Percentiles rank a stretch among this genome's conserved stretches.
These are phyloP conservation scores for Ageneiosus marmoratus DNA, from an alignment of 2,113 vertebrate species.

Conservation along the genomic window DNA sequence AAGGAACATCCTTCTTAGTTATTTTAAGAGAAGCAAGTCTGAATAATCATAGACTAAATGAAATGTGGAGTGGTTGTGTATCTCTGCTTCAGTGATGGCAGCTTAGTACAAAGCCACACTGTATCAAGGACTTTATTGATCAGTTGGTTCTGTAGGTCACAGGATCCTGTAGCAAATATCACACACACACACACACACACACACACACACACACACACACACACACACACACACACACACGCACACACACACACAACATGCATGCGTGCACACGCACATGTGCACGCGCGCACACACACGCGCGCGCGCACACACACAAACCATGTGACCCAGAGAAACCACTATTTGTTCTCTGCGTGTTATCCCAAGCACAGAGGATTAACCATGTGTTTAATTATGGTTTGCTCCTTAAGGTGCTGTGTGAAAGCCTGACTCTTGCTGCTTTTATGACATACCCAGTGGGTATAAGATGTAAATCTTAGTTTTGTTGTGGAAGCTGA, in stretches of 20 bases:
- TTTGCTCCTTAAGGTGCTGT: constrained; percentile 25
- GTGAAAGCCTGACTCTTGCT: not conserved
- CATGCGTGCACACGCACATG: too few relatives aligned
- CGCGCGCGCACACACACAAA: constrained; percentile 28
- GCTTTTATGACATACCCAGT: not conserved
- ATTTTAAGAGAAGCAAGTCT: not conserved
- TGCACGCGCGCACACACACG: too few relatives aligned
- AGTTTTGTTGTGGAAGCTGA: constrained; percentile 32
- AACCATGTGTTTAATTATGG: not conserved
- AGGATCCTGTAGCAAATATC: constrained; percentile 34
- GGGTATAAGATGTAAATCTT: constrained; percentile 43
- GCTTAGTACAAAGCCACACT: not conserved
- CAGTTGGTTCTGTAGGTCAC: constrained; percentile 46
- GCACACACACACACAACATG: too few relatives aligned
- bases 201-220: too few relatives aligned
- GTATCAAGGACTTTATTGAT: constrained; percentile 8
- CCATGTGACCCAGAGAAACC: constrained; percentile 27
- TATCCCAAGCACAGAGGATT: not conserved
- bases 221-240: too few relatives aligned
- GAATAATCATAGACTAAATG: not conserved
- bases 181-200: too few relatives aligned
- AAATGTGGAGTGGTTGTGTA: not conserved
- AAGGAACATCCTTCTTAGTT: not conserved
- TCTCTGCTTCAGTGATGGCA: not conserved
- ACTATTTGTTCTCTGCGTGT: not conserved